A percentile compares a stretch with the other conserved stretches of the same genome.
phyloP scores from a whole-genome alignment of 1,140 invertebrate genomes.

The Brachionus manjavacas region DNA sequence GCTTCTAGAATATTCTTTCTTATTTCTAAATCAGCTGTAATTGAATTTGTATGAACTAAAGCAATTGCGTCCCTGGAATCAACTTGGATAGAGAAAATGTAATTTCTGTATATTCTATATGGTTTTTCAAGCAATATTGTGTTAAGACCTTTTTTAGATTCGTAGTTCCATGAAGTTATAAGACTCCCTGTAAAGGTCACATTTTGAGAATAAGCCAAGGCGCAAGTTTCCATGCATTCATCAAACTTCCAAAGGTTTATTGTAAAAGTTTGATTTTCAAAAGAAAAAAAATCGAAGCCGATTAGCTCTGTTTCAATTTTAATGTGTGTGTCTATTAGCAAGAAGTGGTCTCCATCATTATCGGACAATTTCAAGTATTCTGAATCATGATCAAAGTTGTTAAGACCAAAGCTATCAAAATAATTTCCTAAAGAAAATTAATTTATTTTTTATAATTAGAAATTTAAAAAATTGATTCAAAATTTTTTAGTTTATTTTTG shows the following conservation, averaged over 20 bases:
- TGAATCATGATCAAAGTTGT: not conserved
- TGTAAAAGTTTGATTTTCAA: not conserved
- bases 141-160: not conserved
- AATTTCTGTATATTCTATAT: not conserved
- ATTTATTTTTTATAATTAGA: no score
- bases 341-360: not conserved
- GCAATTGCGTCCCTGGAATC: not conserved
- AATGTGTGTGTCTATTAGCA: not conserved
- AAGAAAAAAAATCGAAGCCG: not conserved
- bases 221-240: not conserved
- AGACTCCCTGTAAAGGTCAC: not conserved
- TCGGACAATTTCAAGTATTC: not conserved
- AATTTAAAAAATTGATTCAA: no score
- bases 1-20: not conserved
- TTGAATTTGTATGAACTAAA: not conserved
- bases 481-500: no score
- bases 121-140: not conserved
- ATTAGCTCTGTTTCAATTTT: slow-evolving; percentile 5
- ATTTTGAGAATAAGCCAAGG: not conserved
- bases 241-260: not conserved
- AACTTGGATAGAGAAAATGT: not conserved
- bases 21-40: not conserved
- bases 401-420: not conserved
- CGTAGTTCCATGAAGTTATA: not conserved
- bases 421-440: not conserved